Conservation (phyloP, 2,888 invertebrate genomes). For the Camponotus fellah region DNA sequence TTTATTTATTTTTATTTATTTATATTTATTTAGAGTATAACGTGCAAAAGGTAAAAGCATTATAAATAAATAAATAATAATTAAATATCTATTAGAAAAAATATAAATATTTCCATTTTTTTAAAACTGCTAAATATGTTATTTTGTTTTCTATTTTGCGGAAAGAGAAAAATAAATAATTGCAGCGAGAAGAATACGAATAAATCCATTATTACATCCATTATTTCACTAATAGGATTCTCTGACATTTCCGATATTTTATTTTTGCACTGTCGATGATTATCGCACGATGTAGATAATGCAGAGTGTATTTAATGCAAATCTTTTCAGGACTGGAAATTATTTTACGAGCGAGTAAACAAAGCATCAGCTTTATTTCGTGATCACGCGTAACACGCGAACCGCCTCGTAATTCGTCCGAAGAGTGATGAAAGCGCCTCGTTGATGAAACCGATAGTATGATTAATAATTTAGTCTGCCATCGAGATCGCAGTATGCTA, state of each 20-base stretch:
- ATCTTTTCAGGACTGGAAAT: constrained; percentile 62
- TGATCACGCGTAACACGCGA: constrained; percentile 39
- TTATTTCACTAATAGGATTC: neutral
- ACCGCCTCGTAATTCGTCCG: constrained; percentile 52
- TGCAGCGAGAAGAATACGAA: neutral
- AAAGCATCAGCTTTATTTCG: constrained; percentile 58
- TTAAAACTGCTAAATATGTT: neutral
- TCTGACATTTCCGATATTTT: neutral
- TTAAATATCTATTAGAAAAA: neutral
- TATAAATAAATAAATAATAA: neutral
- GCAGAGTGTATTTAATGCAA: constrained; percentile 18
- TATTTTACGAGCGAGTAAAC: constrained; percentile 64
- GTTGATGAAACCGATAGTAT: constrained; percentile 73
- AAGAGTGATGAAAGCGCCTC: constrained; percentile 63
- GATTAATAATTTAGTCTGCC: constrained; percentile 70
- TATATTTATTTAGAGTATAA: neutral
- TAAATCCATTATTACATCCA: neutral
- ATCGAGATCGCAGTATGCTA: constrained; percentile 59
- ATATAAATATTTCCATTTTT: neutral
- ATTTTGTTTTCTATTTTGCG: constrained; percentile 3
- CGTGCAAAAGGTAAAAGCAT: neutral
- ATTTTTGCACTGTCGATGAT: constrained; percentile 21
- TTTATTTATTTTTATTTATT: constrained; percentile 3
- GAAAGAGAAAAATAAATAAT: neutral
- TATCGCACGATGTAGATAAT: constrained; percentile 6